Evolutionary conservation across 2,113 vertebrate genomes (phyloP).

Genomic region (Orthonyx spaldingii): DNA sequence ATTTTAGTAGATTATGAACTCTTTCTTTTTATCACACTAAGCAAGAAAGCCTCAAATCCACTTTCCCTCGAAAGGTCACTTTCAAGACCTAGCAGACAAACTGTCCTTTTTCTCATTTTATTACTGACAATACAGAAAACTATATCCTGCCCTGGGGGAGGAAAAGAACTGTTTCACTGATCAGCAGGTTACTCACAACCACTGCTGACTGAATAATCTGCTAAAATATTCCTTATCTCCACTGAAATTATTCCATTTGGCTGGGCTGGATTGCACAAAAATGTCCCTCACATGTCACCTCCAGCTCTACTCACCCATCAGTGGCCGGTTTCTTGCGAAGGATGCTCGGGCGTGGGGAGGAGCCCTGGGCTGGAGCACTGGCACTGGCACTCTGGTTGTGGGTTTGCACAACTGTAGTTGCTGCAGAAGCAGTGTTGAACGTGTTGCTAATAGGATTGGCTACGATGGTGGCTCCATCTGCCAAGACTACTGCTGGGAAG

Average conservation of each 20-base stretch:
- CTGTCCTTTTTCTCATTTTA: not conserved
- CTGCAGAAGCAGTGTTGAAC: conserved; percentile 84
- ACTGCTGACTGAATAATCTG: not conserved
- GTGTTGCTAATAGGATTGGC: conserved; percentile 90
- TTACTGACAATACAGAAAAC: not conserved
- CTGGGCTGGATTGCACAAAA: not conserved
- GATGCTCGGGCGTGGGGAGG: conserved; percentile 95
- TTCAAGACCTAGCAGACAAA: not conserved
- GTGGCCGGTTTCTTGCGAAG: conserved; percentile 93
- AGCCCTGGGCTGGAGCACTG: conserved; percentile 84
- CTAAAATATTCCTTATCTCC: not conserved
- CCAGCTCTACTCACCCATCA: conserved; percentile 81
- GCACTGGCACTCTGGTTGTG: conserved; percentile 85
- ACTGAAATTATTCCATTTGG: not conserved
- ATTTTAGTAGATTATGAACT: conserved; percentile 1
- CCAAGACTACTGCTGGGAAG: conserved; percentile 81
- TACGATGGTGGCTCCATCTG: conserved; percentile 89
- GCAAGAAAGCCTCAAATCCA: not conserved
- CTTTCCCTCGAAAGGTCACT: conserved; percentile 3
- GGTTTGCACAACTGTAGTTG: conserved; percentile 90
- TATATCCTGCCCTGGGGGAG: not conserved
- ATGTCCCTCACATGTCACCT: not conserved
- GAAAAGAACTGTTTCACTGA: not conserved
- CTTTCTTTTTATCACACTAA: not conserved
- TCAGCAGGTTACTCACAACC: not conserved